Base-by-base conservation (phyloP, 2,888 invertebrate species). In the Diarsia mendica region DNA sequence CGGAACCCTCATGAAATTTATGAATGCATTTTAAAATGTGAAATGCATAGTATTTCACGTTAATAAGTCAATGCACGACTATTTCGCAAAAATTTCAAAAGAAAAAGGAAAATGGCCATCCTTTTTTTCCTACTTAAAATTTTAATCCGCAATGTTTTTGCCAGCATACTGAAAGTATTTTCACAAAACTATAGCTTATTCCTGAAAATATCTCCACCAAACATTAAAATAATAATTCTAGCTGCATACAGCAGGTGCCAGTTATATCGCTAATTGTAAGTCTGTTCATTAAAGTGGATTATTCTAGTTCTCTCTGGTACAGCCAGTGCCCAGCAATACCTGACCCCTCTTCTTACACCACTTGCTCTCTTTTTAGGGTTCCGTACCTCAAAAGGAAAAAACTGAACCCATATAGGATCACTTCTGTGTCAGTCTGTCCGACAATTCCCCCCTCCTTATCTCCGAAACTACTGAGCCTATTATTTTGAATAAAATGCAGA, bases 251-350 rank as follows among this genome's bases (percentile, higher is more conserved):
- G 1, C 51, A 58, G 49, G 44, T 63, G 49, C 33, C 46, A 5
- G 49, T 55, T 63, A 58, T 20, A 55, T 51, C 23, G 0, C 70
- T 28, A 79, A 79, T 66, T 67, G 20, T 28, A 51, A 55, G 44
- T 5, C 9, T 55, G 6, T 13, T 63, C 55, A 78, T 78, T 66
- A 78, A 58, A 18, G 2, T 28, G 5, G 33, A 33, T 64, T 55
- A 44, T 23, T 46, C n/a, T 8, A 33, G 33, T 39, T 15, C n/a
- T 48, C 44, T 9, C 28, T 63, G 9, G 10, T 33, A 39, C 39
- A 39, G 39, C 8, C 39, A 8, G 39, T 5, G 8, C 39, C 39
- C 6, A 39, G 39, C 39, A 39, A 8, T 39, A 8, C 39, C 39
- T 39, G 39, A 39, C 39, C 39, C 39, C 39, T 39, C 8, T 28